Percentiles rank a stretch among this genome's conserved stretches.
phyloP scores from a whole-genome alignment of 2,888 invertebrate genomes.

The Acronicta leporina region DNA sequence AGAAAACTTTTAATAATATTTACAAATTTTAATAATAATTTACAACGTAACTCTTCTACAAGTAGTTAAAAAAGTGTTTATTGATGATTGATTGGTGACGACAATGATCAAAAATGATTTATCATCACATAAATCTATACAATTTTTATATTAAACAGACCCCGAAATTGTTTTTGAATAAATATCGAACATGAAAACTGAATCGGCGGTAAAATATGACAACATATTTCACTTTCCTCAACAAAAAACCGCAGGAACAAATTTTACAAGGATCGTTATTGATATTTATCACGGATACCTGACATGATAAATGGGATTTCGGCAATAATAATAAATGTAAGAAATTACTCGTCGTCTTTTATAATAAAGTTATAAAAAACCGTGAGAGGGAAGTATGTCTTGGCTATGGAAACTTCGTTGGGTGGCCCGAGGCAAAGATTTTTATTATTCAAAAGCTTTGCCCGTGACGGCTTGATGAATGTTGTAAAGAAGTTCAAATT shows the following conservation, averaged over 20 bases:
- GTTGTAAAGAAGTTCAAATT: conserved; percentile 82
- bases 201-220: conserved; percentile 54
- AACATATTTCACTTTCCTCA: conserved; percentile 53
- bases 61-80: no score
- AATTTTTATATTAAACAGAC: conserved; percentile 11
- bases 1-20: no score
- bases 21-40: no score
- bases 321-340: conserved; percentile 70
- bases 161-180: conserved; percentile 40
- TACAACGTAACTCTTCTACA: no score
- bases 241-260: conserved; percentile 53
- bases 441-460: conserved; percentile 86
- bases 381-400: conserved; percentile 56
- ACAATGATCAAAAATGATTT: conserved; percentile 13
- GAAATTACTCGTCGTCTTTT: conserved; percentile 64
- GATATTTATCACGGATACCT: conserved; percentile 62
- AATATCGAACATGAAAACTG: conserved; percentile 46
- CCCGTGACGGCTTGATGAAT: conserved; percentile 84
- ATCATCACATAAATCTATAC: background rate
- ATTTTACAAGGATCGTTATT: conserved; percentile 58
- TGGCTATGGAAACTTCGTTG: conserved; percentile 49
- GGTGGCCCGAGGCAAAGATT: conserved; percentile 64
- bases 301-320: conserved; percentile 62
- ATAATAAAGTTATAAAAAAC: conserved; percentile 63
- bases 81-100: background rate